Conservation (phyloP, 2,113 vertebrate species). For the Vombatus ursinus region DNA sequence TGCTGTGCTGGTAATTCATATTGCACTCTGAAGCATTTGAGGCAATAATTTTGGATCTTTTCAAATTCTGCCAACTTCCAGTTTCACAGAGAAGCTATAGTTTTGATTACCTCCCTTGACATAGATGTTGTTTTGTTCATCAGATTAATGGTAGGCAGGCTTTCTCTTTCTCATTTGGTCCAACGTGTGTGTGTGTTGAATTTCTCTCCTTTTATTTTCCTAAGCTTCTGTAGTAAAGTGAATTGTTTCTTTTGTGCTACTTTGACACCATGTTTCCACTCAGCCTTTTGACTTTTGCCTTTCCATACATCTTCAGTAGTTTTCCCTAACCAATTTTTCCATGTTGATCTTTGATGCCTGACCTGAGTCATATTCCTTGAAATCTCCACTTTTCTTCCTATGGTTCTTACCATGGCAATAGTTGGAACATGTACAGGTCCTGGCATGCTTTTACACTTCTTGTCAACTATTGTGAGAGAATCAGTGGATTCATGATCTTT, state of each 20-base stretch:
- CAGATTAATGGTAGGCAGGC: background rate
- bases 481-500: background rate
- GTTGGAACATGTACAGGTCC: too few species aligned
- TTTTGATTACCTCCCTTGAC: background rate
- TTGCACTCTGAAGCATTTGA: background rate
- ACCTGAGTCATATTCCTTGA: background rate
- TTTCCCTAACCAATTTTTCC: background rate
- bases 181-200: background rate
- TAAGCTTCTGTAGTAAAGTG: background rate
- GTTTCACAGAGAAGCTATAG: background rate
- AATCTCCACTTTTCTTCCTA: background rate
- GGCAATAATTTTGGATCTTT: background rate
- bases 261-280: background rate
- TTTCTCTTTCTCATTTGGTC: background rate
- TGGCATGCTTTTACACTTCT: background rate
- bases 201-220: background rate
- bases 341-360: background rate
- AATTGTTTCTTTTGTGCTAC: background rate
- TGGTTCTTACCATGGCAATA: background rate
- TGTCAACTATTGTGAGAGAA: background rate
- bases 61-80: background rate
- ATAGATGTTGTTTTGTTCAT: background rate
- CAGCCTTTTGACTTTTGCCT: background rate
- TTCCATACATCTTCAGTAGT: background rate
- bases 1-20: background rate